Evolutionary conservation across 30 jellyfish, hydroid and myxozoan genomes (phyloP).

Genomic region (Morbakka virulenta): DNA sequence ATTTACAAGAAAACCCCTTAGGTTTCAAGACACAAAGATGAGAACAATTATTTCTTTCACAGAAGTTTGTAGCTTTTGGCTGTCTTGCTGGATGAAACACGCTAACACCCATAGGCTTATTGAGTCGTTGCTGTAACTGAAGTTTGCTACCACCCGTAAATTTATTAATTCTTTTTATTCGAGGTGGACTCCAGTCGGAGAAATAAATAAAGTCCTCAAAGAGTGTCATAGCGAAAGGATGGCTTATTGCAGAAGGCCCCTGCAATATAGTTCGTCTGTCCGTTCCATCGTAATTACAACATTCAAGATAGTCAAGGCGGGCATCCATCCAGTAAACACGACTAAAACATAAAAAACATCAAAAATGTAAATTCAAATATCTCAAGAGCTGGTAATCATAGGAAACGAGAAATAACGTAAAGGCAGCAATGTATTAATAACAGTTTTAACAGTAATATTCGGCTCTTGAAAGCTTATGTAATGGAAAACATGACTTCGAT

Average conservation of each 20-base stretch:
- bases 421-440: no score
- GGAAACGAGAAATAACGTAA: background rate
- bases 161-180: constrained; percentile 62
- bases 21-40: constrained; percentile 91
- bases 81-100: constrained; percentile 88
- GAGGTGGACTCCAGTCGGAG: constrained; percentile 97
- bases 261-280: constrained; percentile 59
- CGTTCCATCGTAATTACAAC: constrained; percentile 68
- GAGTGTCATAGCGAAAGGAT: constrained; percentile 82
- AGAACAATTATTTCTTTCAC: constrained; percentile 58
- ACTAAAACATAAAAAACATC: constrained; percentile 18
- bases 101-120: constrained; percentile 85
- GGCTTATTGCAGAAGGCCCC: constrained; percentile 60
- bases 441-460: no score
- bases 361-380: background rate
- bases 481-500: no score
- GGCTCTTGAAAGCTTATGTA: no score
- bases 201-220: constrained; percentile 84
- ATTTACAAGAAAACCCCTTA: constrained; percentile 67
- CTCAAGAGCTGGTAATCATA: background rate
- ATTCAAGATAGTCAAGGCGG: constrained; percentile 53
- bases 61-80: constrained; percentile 25
- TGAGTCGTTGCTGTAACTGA: constrained; percentile 32
- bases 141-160: constrained; percentile 57
- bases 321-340: constrained; percentile 86